These are phyloP conservation scores for Boleophthalmus pectinirostris DNA, from an alignment of 2,113 vertebrate species.

Conservation along the genomic window DNA sequence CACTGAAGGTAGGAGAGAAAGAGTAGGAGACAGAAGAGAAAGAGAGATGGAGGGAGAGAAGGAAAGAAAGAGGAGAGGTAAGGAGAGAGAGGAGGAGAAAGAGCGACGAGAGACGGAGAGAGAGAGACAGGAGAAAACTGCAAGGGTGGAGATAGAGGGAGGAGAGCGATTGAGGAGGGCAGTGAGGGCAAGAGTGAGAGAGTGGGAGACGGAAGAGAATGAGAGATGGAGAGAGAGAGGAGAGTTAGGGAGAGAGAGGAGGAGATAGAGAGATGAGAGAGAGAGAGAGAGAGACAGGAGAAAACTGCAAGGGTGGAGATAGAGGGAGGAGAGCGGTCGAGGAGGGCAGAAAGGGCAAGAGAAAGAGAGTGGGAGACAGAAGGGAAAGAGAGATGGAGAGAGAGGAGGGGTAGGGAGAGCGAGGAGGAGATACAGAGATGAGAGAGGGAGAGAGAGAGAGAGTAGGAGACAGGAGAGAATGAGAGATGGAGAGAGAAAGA, in stretches of 20 bases:
- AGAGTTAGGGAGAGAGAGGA: constrained; percentile 10
- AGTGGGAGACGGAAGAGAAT: no score
- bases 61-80: constrained; percentile 16
- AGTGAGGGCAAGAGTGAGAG: constrained; percentile 30
- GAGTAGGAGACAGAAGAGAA: constrained; percentile 38
- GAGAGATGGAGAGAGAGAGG: constrained; percentile 36
- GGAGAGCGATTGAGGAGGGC: constrained; percentile 41
- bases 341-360: constrained; percentile 43
- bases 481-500: constrained; percentile 45
- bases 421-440: constrained; percentile 45
- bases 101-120: constrained; percentile 41
- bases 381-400: constrained; percentile 43
- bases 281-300: constrained; percentile 18
- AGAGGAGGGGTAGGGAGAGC: background rate
- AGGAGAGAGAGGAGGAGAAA: constrained; percentile 30
- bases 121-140: constrained; percentile 29
- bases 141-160: constrained; percentile 44
- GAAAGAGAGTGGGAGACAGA: background rate
- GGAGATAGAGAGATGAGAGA: constrained; percentile 48
- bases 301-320: constrained; percentile 42
- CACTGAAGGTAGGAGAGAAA: constrained; percentile 1
- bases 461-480: constrained; percentile 32
- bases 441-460: constrained; percentile 28
- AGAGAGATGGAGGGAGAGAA: constrained; percentile 37
- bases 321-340: constrained; percentile 44